A percentile compares a stretch with the other conserved stretches of the same genome.
Conservation (phyloP, 2,888 invertebrate genomes). For the Vesta saturnalis region DNA sequence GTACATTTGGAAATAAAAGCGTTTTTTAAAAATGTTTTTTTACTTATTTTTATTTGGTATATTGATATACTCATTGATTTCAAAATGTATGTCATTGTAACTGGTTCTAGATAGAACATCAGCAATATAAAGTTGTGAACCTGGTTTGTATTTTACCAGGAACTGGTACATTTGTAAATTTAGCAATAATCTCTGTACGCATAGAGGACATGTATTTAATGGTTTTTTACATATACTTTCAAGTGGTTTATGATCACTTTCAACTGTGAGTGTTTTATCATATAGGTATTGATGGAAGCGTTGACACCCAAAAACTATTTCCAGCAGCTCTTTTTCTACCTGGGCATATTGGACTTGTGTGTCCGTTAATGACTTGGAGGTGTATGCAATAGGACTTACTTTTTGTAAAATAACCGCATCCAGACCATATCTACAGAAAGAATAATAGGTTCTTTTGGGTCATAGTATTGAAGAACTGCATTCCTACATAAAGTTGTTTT, state of each 20-base stretch:
- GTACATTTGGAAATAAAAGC: too few species aligned
- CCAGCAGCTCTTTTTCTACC: conserved; percentile 55
- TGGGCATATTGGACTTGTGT: too few species aligned
- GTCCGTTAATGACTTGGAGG: conserved; percentile 45
- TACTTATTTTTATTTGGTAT: too few species aligned
- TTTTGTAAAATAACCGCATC: too few species aligned
- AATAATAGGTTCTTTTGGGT: conserved; percentile 10
- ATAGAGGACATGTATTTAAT: too few species aligned
- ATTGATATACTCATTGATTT: background rate
- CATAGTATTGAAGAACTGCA: conserved; percentile 23
- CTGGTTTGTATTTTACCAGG: background rate
- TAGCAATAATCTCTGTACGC: background rate
- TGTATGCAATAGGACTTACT: conserved; percentile 52
- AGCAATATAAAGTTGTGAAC: background rate
- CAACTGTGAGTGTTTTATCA: background rate
- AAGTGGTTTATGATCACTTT: too few species aligned
- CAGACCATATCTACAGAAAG: conserved; percentile 34
- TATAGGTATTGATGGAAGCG: conserved; percentile 1
- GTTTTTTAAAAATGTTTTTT: too few species aligned
- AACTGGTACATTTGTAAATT: background rate
- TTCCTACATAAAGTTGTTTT: conserved; percentile 28
- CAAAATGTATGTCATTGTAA: background rate
- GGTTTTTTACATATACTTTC: too few species aligned
- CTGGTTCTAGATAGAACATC: background rate
- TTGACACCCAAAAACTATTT: conserved; percentile 41